These are phyloP conservation scores for Danio tinwini DNA, from an alignment of 2,797 vertebrate species.

Conservation along the genomic window DNA sequence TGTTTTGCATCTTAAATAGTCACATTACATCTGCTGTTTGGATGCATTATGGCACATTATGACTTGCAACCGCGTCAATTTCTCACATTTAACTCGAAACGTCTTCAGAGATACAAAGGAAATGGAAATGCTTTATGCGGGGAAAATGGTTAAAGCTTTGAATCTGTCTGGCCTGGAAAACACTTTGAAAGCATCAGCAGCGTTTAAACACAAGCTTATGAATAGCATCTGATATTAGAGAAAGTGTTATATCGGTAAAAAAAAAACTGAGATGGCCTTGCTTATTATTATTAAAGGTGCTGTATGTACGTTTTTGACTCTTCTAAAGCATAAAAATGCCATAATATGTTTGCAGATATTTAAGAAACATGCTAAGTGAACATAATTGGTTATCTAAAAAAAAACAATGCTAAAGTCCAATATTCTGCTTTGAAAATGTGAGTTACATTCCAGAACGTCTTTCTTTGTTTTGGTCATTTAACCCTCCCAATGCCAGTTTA, in stretches of 20 bases:
- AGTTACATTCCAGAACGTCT: too few species aligned
- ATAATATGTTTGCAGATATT: too few species aligned
- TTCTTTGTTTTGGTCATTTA: too few species aligned
- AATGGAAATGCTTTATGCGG: not conserved
- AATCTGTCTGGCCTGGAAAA: not conserved
- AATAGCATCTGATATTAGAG: not conserved
- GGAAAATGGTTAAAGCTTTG: slow-evolving; percentile 11
- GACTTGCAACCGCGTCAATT: not conserved
- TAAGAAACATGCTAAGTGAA: too few species aligned
- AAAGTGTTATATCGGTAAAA: not conserved
- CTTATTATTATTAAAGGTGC: not conserved
- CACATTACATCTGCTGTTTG: not conserved
- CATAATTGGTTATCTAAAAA: too few species aligned
- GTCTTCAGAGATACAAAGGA: not conserved
- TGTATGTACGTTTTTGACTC: too few species aligned
- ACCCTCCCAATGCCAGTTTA: too few species aligned
- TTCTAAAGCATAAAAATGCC: too few species aligned
- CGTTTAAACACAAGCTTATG: not conserved
- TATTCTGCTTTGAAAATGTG: too few species aligned
- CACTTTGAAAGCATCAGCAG: not conserved
- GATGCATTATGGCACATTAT: not conserved
- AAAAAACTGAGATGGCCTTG: not conserved
- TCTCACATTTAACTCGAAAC: slow-evolving; percentile 5
- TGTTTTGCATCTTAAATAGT: not conserved
- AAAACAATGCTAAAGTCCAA: too few species aligned